Evolutionary conservation across 1,140 invertebrate genomes (phyloP).

Genomic region (Papilio dardanus): DNA sequence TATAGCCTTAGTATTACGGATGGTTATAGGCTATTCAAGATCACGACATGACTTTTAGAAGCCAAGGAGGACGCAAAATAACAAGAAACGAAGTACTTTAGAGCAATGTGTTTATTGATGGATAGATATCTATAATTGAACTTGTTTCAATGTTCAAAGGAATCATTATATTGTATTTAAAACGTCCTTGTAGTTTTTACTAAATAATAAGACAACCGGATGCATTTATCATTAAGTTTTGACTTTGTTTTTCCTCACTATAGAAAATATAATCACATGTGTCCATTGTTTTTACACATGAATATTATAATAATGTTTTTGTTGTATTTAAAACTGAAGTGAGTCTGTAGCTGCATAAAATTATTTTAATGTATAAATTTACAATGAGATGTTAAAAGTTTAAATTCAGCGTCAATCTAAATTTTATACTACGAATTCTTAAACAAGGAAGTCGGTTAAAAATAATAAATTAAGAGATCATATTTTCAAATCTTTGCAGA

Average conservation of each 20-base stretch:
- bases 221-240: neutral
- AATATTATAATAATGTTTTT: slow-evolving; percentile 9
- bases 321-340: neutral
- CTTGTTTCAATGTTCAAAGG: no score
- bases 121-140: no score
- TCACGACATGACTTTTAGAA: neutral
- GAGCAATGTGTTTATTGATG: no score
- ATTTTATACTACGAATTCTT: neutral
- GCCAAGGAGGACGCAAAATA: neutral
- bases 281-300: neutral
- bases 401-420: neutral
- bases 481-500: neutral
- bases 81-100: no score
- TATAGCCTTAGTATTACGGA: neutral
- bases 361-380: neutral
- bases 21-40: neutral
- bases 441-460: neutral
- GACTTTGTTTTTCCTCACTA: neutral
- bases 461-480: neutral
- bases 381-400: neutral
- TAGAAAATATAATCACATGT: neutral
- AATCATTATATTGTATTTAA: neutral
- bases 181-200: neutral
- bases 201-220: slow-evolving; percentile 3
- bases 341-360: neutral